phyloP scores from a whole-genome alignment of 2,113 vertebrate species.

The Calyptomena viridis region DNA sequence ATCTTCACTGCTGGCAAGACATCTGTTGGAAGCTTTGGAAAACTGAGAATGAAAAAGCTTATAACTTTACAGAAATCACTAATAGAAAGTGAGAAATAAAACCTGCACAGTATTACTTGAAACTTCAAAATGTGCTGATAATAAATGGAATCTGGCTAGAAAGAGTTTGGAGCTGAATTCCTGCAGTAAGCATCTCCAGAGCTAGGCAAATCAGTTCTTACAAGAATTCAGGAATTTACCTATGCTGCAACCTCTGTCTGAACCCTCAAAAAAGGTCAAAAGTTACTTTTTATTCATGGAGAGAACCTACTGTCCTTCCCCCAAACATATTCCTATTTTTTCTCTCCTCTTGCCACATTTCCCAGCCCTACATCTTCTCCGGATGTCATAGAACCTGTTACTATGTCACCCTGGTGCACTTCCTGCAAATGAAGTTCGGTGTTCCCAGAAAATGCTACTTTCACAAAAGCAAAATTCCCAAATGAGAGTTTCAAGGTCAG shows the following conservation, averaged over 20 bases:
- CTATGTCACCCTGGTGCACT: rapidly evolving
- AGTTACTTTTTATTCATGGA: background rate
- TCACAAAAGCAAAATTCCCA: no score
- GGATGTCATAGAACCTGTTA: background rate
- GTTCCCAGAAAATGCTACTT: background rate
- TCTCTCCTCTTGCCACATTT: background rate
- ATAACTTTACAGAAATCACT: conserved; percentile 41
- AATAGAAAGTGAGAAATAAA: conserved; percentile 60
- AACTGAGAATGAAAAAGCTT: conserved; percentile 39
- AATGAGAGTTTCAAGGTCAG: background rate
- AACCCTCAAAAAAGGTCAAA: background rate
- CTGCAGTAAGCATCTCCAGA: background rate
- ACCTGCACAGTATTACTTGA: conserved; percentile 27
- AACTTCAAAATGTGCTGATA: conserved; percentile 44
- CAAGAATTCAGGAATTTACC: background rate
- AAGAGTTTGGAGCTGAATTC: background rate
- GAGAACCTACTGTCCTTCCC: background rate
- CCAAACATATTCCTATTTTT: background rate
- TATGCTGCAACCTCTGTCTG: background rate
- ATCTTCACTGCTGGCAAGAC: conserved; percentile 52
- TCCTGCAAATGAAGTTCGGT: background rate
- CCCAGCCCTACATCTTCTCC: background rate
- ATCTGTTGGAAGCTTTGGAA: conserved; percentile 42
- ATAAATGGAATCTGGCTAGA: conserved; percentile 51
- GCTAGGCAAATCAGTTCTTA: background rate